phyloP scores from a whole-genome alignment of 2,113 vertebrate genomes.

The Puntigrus tetrazona region DNA sequence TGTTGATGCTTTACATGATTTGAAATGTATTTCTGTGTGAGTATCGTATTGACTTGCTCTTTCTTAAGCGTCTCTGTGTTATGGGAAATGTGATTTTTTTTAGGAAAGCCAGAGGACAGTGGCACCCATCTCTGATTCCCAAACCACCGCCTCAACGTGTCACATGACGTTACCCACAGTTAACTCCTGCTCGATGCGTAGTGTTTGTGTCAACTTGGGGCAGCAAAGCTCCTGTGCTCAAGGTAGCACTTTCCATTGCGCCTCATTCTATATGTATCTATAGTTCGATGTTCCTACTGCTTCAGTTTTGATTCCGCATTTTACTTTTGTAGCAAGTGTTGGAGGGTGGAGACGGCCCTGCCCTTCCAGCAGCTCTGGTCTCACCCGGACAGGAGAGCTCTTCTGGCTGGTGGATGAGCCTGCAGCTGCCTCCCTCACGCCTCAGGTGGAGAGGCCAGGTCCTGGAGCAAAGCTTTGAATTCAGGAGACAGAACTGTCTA shows the following conservation, averaged over 20 bases:
- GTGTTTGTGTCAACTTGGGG: conserved; percentile 88
- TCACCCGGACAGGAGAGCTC: conserved; percentile 77
- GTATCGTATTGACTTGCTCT: conserved; percentile 9
- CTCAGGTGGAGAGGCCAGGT: conserved; percentile 81
- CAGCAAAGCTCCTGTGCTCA: conserved; percentile 85
- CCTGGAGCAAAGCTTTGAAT: conserved; percentile 71
- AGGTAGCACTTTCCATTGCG: conserved; percentile 70
- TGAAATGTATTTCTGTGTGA: not conserved
- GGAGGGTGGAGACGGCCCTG: conserved; percentile 76
- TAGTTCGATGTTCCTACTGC: not conserved
- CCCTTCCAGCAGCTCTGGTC: conserved; percentile 82
- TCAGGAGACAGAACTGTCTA: not conserved
- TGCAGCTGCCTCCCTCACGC: conserved; percentile 78
- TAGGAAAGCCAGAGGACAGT: conserved; percentile 85
- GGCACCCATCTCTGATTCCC: conserved; percentile 86
- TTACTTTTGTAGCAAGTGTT: conserved; percentile 78
- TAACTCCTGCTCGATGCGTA: conserved; percentile 84
- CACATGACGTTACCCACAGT: conserved; percentile 88
- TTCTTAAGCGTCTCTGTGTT: not conserved
- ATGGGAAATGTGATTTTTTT: conserved; percentile 7
- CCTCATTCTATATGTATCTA: too few relatives aligned
- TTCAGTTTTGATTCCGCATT: not conserved
- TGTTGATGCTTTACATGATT: not conserved
- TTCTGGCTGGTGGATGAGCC: conserved; percentile 89
- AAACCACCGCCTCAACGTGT: conserved; percentile 86